phyloP scores from a whole-genome alignment of 2,888 invertebrate genomes.

The Brassicogethes aeneus region DNA sequence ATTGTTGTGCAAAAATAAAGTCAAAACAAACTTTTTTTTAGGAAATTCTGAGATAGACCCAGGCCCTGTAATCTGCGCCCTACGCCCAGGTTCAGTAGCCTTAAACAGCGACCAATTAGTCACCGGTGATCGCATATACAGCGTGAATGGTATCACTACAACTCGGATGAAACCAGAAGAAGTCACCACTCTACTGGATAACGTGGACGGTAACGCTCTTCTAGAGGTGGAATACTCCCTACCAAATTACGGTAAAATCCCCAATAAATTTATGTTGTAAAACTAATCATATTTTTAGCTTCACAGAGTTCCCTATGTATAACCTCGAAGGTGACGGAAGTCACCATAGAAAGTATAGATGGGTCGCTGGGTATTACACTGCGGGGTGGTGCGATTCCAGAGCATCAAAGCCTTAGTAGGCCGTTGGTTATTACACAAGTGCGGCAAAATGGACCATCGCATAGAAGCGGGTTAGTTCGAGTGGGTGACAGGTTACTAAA shows the following conservation, averaged over 20 bases:
- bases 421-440: conserved; percentile 86
- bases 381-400: conserved; percentile 65
- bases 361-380: conserved; percentile 85
- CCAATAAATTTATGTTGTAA: neutral
- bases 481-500: conserved; percentile 83
- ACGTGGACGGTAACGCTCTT: conserved; percentile 65
- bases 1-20: no score
- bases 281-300: conserved; percentile 35
- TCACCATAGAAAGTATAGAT: conserved; percentile 68
- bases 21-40: conserved; percentile 36
- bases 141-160: conserved; percentile 75
- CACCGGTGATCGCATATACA: conserved; percentile 71
- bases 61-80: conserved; percentile 55
- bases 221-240: conserved; percentile 78
- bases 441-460: conserved; percentile 80
- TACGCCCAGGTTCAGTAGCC: conserved; percentile 62
- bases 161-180: conserved; percentile 68
- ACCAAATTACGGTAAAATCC: conserved; percentile 59
- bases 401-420: conserved; percentile 53
- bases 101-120: conserved; percentile 67
- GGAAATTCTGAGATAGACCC: conserved; percentile 61
- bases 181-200: conserved; percentile 63
- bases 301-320: conserved; percentile 68
- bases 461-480: conserved; percentile 81
- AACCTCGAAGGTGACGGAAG: conserved; percentile 68